These are phyloP conservation scores for Muscicapa comitata DNA, from an alignment of 2,797 vertebrate genomes.

Conservation along the genomic window DNA sequence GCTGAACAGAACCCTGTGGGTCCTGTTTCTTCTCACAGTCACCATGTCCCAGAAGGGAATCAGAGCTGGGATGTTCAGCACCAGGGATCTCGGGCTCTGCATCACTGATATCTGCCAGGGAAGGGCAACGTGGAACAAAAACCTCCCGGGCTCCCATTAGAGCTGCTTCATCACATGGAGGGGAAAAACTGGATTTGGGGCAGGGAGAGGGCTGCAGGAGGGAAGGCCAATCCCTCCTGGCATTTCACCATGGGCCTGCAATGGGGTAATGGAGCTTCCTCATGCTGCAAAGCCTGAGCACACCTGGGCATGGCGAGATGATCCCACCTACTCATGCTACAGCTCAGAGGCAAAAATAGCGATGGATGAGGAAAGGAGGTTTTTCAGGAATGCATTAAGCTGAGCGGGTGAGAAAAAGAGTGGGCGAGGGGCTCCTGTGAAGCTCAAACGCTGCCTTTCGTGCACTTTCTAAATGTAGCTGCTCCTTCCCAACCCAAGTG, in stretches of 20 bases:
- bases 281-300: background rate
- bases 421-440: constrained; percentile 30
- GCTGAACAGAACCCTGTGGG: background rate
- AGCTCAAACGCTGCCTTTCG: background rate
- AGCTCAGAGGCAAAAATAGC: constrained; percentile 13
- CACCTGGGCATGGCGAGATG: background rate
- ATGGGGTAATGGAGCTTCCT: background rate
- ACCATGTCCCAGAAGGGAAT: fast-evolving
- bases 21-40: too few species aligned
- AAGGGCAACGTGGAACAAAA: background rate
- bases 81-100: fast-evolving
- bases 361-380: background rate
- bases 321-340: background rate
- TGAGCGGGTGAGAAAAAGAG: constrained; percentile 42
- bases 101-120: background rate
- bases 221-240: background rate
- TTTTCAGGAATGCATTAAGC: background rate
- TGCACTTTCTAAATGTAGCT: constrained; percentile 24
- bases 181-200: background rate
- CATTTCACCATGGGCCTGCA: fast-evolving
- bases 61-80: background rate
- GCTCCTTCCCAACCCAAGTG: background rate
- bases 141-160: background rate
- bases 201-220: background rate
- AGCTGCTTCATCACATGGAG: background rate